Evolutionary conservation across 2,888 invertebrate genomes (phyloP), one percentile per base, ranked within the genome.

Genomic region (Macropis europaea): DNA sequence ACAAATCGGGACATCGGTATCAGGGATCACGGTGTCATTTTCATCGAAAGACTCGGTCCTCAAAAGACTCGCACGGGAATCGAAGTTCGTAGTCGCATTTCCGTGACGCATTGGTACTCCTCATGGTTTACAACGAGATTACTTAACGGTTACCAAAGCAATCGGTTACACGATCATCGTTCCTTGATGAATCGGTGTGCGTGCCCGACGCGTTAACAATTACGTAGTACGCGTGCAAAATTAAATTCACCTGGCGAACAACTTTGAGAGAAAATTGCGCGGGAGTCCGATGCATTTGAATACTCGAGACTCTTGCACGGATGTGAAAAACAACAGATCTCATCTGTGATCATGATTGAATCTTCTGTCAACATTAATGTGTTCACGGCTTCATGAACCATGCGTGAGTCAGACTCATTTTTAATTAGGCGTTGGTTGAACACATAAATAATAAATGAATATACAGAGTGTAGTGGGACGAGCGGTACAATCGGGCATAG

Each of bases 81-180:
- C 24, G 13, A 62, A n/a, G 28, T 36, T 40, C 13, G n/a, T 40
- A 1, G 6, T 28, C 38, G 38, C 38, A 40, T 56, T 80, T 74
- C 73, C 74, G 61, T 38, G 62, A 54, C 62, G 28, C 38, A 71
- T 57, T 48, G n/a, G 19, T 59, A 68, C 70, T 40, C 53, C 45
- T 43, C 15, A 4, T n/a, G 13, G 75, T 77, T 75, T 66, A 61
- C 36, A 32, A 22, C 1, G 11, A 26, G 43, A 74, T 80, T 67
- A 71, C 70, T 81, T 73, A 78, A 78, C 50, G 63, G 53, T 73
- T 63, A 54, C 48, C 70, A 47, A 73, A 53, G 56, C 61, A 60
- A 68, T 68, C 60, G 57, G 43, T 67, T 62, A 52, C 50, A 59
- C 42, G 26, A 36, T 50, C 36, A 19, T 50, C 36, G 30, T 56